These are phyloP conservation scores for Clinocottus analis DNA, from an alignment of 2,113 vertebrate genomes.

Conservation along the genomic window DNA sequence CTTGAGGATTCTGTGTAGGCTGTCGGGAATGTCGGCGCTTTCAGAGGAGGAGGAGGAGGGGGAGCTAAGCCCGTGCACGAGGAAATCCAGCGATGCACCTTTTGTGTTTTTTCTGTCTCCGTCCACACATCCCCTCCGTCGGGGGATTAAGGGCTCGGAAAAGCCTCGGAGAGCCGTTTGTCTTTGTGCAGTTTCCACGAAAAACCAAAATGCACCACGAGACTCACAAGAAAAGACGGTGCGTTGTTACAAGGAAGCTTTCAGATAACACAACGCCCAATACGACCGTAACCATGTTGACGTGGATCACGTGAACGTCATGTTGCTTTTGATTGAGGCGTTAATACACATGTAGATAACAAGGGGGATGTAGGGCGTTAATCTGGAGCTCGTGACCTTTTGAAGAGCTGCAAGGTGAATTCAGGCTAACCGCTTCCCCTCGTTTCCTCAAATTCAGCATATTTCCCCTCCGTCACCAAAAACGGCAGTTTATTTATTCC, in stretches of 20 bases:
- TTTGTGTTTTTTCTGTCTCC: slow-evolving; percentile 26
- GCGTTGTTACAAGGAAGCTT: background rate
- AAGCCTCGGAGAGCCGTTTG: background rate
- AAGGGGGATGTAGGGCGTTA: too few species aligned
- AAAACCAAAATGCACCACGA: too few species aligned
- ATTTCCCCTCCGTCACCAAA: background rate
- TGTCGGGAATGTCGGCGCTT: slow-evolving; percentile 35
- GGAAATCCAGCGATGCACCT: slow-evolving; percentile 53
- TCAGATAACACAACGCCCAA: background rate
- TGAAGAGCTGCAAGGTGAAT: background rate
- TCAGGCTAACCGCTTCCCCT: background rate
- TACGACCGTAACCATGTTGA: too few species aligned
- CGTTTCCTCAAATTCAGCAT: background rate
- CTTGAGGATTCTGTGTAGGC: slow-evolving; percentile 29
- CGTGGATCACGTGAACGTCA: too few species aligned
- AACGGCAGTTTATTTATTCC: background rate
- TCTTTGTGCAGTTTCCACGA: slow-evolving; percentile 22
- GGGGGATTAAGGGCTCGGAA: slow-evolving; percentile 37
- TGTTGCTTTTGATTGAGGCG: too few species aligned
- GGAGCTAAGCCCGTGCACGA: slow-evolving; percentile 40
- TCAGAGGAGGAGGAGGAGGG: too few species aligned
- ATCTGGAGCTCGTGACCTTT: too few species aligned
- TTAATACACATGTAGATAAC: too few species aligned
- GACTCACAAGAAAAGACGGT: background rate
- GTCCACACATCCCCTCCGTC: background rate